Conservation (phyloP, 2,797 vertebrate species). For the Pteronotus mesoamericanus region DNA sequence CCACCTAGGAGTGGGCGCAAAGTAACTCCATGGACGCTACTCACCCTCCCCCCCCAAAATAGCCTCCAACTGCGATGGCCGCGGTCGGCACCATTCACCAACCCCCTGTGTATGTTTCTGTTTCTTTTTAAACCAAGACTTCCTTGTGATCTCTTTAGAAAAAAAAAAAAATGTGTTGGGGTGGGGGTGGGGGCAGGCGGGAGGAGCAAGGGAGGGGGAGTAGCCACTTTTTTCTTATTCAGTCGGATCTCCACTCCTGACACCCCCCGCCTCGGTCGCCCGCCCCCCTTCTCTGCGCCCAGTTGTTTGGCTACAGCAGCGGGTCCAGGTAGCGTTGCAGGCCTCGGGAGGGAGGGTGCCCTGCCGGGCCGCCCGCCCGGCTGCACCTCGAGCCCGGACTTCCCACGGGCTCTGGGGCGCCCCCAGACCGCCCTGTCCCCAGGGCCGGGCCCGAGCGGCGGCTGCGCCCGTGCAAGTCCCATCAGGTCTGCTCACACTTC, state of each 20-base stretch:
- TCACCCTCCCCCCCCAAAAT: conserved; percentile 46
- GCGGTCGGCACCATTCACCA: conserved; percentile 80
- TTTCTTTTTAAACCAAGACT: conserved; percentile 81
- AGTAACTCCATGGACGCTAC: conserved; percentile 82
- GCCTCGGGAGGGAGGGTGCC: conserved; percentile 44
- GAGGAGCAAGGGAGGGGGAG: conserved; percentile 79
- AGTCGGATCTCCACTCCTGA: conserved; percentile 67
- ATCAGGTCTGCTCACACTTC: conserved; percentile 82
- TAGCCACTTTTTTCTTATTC: conserved; percentile 79
- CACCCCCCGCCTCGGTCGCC: neutral
- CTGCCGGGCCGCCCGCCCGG: conserved; percentile 13
- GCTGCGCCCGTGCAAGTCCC: conserved; percentile 81
- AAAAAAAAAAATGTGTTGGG: conserved; percentile 74
- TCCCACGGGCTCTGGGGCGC: conserved; percentile 62
- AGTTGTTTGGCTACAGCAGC: conserved; percentile 59
- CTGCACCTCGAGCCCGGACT: conserved; percentile 14
- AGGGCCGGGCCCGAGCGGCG: conserved; percentile 69
- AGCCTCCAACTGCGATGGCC: conserved; percentile 83
- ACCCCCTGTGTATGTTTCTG: conserved; percentile 81
- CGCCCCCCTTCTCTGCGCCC: conserved; percentile 46
- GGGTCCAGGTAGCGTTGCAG: conserved; percentile 71
- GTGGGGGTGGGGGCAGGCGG: conserved; percentile 76
- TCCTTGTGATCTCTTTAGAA: conserved; percentile 79
- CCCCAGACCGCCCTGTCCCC: conserved; percentile 64
- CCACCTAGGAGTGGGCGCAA: conserved; percentile 76